Evolutionary conservation across 2,888 invertebrate genomes (phyloP), one percentile per base, ranked within the genome.

Genomic region (Nowickia ferox): DNA sequence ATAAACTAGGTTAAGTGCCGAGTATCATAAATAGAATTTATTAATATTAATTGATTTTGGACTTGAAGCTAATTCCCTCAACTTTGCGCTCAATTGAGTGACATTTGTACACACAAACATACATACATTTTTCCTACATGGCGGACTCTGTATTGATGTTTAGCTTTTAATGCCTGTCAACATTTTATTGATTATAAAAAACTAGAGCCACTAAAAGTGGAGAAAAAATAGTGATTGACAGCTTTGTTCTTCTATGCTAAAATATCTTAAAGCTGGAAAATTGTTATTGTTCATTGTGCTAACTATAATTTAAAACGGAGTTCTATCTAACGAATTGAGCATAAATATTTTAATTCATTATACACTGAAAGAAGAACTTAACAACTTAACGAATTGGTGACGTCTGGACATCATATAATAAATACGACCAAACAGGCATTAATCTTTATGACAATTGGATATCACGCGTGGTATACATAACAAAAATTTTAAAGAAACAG

Each of bases 11-110:
- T 91, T 91, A 91, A 89, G 91, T 68, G 74, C 57, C 65, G 59
- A 68, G 74, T 89, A 89, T 90, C 91, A 91, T 91, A 90, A 91
- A 91, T 91, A 91, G 79, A 91, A 91, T 90, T 91, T 89, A 91
- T 91, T 90, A 91, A 89, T 89, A 88, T 88, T 91, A 91, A 91
- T 91, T 91, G 91, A 88, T 89, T 85, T 89, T 88, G 90, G 88
- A 82, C 75, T 82, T 75, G 53, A 79, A 83, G 85, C 75, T 83
- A 86, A 86, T 86, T 66, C 59, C 40, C 57, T 46, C 19, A 40
- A 59, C 63, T 57, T 63, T 17, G 30, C 17, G 8, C 19, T 40
- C 13, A 40, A 40, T 15, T 57, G n/a, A 38, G 13, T 15, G 38
- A 30, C 9, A 46, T 57, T 57, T 71, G 19, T 17, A 51, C 17